phyloP scores from a whole-genome alignment of 2,113 vertebrate species.

The Melanocharis versteri region DNA sequence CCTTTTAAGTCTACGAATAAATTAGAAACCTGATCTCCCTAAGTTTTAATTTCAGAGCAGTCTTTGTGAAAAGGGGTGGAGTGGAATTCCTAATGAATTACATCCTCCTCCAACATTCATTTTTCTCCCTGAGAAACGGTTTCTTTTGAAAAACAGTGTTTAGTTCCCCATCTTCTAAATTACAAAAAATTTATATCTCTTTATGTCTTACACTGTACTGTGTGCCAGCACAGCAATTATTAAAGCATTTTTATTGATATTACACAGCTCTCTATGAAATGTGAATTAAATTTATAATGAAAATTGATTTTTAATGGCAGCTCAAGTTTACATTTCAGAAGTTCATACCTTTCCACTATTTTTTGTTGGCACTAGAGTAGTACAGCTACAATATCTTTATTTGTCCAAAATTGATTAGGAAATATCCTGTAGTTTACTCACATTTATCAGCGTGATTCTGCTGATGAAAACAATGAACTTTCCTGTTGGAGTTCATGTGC shows the following conservation, averaged over 20 bases:
- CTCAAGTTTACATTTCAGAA: conserved; percentile 64
- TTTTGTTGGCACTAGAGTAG: background rate
- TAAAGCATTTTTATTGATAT: conserved; percentile 68
- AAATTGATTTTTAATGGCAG: conserved; percentile 74
- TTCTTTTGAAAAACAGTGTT: conserved; percentile 16
- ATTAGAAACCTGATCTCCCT: conserved; percentile 54
- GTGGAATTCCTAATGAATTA: conserved; percentile 51
- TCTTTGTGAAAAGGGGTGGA: conserved; percentile 19
- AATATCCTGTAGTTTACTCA: background rate
- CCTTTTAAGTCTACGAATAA: conserved; percentile 33
- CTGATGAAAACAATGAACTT: background rate
- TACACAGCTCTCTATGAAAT: conserved; percentile 48
- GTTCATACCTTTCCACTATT: conserved; percentile 48
- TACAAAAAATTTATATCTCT: conserved; percentile 51
- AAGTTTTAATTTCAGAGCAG: conserved; percentile 59
- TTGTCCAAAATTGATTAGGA: background rate
- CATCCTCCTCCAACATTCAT: conserved; percentile 18
- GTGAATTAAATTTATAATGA: conserved; percentile 68
- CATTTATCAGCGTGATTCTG: background rate
- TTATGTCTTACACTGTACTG: conserved; percentile 8
- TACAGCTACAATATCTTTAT: background rate
- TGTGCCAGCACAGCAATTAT: conserved; percentile 65
- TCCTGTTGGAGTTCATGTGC: background rate
- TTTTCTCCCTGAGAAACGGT: conserved; percentile 5
- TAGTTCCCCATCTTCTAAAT: conserved; percentile 51